phyloP scores from a whole-genome alignment of 2,797 vertebrate species.

The Rhinatrema bivittatum region DNA sequence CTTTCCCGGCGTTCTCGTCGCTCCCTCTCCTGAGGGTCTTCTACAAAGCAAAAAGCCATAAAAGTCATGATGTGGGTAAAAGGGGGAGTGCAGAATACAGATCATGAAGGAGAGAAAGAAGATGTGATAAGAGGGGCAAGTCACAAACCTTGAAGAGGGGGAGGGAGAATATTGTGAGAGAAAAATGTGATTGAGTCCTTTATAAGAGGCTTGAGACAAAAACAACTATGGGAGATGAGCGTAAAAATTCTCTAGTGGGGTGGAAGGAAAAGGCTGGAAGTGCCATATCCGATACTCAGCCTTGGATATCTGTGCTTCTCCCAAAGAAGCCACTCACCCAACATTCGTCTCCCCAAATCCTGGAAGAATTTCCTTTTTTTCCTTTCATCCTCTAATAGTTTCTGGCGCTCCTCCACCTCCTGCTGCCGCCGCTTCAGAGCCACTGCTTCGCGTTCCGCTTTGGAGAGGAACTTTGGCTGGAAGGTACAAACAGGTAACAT shows the following conservation, averaged over 20 bases:
- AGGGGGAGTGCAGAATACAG: neutral
- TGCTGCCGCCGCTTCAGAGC: conserved; percentile 81
- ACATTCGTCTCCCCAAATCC: conserved; percentile 91
- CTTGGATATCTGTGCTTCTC: no score
- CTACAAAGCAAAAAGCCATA: conserved; percentile 45
- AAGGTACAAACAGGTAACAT: no score
- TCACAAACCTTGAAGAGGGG: conserved; percentile 1
- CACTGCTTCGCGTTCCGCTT: conserved; percentile 85
- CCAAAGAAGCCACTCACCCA: no score
- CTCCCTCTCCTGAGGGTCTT: conserved; percentile 94
- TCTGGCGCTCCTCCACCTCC: conserved; percentile 78
- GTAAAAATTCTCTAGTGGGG: no score
- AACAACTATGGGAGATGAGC: no score
- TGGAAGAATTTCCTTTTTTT: conserved; percentile 91
- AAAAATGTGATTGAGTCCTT: no score
- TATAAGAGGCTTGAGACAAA: no score
- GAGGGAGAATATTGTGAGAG: neutral
- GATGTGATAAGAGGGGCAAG: neutral
- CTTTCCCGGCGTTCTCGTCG: conserved; percentile 85
- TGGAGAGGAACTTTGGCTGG: conserved; percentile 94
- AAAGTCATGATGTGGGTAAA: neutral
- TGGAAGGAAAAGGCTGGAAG: no score
- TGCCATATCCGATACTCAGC: no score
- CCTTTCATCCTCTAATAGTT: conserved; percentile 79
- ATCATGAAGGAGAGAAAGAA: neutral